Evolutionary conservation across 2,113 vertebrate genomes (phyloP).

Genomic region (Gopherus evgoodei): DNA sequence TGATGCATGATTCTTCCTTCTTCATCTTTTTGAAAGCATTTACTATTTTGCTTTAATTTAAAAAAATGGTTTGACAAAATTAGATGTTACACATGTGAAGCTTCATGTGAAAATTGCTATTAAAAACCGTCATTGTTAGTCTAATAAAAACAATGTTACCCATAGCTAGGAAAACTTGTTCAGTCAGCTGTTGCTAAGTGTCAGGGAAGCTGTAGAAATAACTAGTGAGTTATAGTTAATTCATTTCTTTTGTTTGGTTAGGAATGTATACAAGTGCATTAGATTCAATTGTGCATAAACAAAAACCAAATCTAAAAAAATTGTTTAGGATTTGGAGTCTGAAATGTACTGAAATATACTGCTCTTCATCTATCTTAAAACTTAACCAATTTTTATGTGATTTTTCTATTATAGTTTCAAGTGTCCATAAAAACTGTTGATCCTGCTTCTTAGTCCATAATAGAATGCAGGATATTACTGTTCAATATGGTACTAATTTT

Average conservation of each 20-base stretch:
- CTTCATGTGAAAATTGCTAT: not conserved
- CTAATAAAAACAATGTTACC: not conserved
- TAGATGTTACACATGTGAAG: not conserved
- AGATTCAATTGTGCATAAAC: not conserved
- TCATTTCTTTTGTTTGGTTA: not conserved
- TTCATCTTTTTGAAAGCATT: not conserved
- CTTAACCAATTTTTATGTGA: not conserved
- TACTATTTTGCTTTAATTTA: not conserved
- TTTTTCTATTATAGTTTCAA: not conserved
- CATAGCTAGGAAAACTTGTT: not conserved
- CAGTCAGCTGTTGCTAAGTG: not conserved
- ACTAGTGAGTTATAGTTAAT: slow-evolving; percentile 14
- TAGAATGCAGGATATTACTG: slow-evolving; percentile 24
- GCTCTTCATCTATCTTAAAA: not conserved
- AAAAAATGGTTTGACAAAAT: not conserved
- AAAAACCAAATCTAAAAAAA: not conserved
- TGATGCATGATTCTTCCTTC: not conserved
- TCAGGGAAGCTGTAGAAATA: not conserved
- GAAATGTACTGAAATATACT: not conserved
- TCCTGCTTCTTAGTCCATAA: slow-evolving; percentile 19
- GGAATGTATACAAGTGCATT: not conserved
- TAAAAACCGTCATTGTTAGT: not conserved
- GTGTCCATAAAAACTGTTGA: not conserved
- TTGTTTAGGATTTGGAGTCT: not conserved
- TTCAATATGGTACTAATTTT: not conserved